A percentile compares a stretch with the other conserved stretches of the same genome.
Conservation (phyloP, 2,888 invertebrate genomes). For the Arenicola marina region DNA sequence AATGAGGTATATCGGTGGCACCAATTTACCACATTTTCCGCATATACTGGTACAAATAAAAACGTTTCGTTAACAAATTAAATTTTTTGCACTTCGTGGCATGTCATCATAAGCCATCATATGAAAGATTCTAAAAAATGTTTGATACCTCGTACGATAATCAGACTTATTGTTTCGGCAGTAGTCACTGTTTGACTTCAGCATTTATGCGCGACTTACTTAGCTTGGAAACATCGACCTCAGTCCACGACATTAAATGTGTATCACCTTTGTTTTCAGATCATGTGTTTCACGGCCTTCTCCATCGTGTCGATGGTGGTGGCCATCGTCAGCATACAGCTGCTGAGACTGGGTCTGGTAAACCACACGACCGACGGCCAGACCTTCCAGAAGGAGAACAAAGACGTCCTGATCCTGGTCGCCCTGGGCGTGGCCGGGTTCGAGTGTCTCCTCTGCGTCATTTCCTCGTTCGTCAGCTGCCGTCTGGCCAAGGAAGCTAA, state of each 20-base stretch:
- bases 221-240: neutral
- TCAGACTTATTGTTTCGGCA: too few species aligned
- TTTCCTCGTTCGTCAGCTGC: conserved; percentile 57
- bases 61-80: too few species aligned
- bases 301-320: conserved; percentile 61
- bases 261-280: conserved; percentile 51
- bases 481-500: conserved; percentile 59
- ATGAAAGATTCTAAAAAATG: too few species aligned
- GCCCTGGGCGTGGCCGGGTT: conserved; percentile 54
- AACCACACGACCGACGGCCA: conserved; percentile 61
- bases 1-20: too few species aligned
- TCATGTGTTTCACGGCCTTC: conserved; percentile 61
- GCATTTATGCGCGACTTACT: too few species aligned
- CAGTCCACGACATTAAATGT: too few species aligned
- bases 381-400: conserved; percentile 59
- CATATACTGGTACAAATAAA: too few species aligned
- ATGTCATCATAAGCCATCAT: too few species aligned
- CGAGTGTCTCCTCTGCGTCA: conserved; percentile 57
- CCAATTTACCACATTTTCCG: too few species aligned
- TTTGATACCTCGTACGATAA: too few species aligned
- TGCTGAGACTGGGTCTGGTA: conserved; percentile 61
- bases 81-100: too few species aligned
- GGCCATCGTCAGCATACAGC: conserved; percentile 61
- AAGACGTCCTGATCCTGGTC: conserved; percentile 56
- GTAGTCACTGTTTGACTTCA: too few species aligned